phyloP scores from a whole-genome alignment of 1,140 invertebrate genomes.

The Gonatopus flavifemur region DNA sequence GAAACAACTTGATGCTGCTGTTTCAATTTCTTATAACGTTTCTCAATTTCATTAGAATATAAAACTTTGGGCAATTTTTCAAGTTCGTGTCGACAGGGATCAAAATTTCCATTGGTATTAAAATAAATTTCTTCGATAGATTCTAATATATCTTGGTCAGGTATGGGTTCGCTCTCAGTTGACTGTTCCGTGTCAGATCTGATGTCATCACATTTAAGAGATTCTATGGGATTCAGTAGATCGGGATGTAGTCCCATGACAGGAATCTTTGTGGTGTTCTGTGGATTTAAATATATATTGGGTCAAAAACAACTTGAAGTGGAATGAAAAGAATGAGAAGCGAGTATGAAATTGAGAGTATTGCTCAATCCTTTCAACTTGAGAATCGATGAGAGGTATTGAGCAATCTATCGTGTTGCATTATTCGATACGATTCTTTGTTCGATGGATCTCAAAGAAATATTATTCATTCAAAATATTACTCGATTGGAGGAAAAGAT shows the following conservation, averaged over 20 bases:
- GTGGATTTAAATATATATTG: slow-evolving; percentile 9
- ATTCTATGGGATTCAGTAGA: slow-evolving; percentile 40
- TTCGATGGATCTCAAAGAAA: neutral
- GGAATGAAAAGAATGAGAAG: neutral
- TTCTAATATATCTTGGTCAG: slow-evolving; percentile 76
- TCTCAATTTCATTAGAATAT: slow-evolving; percentile 69
- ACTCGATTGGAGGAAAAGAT: neutral
- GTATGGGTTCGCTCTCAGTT: slow-evolving; percentile 57
- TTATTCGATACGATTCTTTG: neutral
- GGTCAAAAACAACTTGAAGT: neutral
- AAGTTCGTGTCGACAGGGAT: slow-evolving; percentile 70
- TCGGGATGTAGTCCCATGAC: slow-evolving; percentile 51
- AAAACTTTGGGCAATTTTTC: slow-evolving; percentile 67
- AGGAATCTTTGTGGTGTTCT: slow-evolving; percentile 47
- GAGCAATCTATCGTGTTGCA: neutral
- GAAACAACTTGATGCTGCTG: slow-evolving; percentile 84
- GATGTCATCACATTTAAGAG: slow-evolving; percentile 30
- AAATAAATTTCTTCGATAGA: slow-evolving; percentile 73
- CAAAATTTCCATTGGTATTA: slow-evolving; percentile 61
- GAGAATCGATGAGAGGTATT: neutral
- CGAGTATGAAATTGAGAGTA: neutral
- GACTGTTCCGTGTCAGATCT: slow-evolving; percentile 41
- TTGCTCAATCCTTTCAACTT: neutral
- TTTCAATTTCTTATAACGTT: slow-evolving; percentile 67
- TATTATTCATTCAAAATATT: neutral